Conservation (phyloP, 2,113 vertebrate species). For the Coregonus clupeaformis region DNA sequence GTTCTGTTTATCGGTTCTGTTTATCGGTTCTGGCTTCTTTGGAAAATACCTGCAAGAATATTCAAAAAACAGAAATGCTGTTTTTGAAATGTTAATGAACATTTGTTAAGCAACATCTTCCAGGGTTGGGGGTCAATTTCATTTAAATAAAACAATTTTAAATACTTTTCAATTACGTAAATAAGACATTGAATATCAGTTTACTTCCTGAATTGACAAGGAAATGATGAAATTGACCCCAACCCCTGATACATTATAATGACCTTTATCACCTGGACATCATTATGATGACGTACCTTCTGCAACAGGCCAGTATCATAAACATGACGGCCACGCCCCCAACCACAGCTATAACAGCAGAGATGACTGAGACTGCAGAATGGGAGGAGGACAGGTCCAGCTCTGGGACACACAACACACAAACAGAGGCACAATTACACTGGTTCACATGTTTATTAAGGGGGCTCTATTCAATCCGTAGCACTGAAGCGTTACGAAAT, state of each 20-base stretch:
- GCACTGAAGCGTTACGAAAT: too few species aligned
- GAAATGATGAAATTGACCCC: too few species aligned
- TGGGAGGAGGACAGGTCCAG: slow-evolving; percentile 46
- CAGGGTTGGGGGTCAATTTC: background rate
- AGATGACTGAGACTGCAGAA: slow-evolving; percentile 51
- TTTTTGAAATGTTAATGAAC: background rate
- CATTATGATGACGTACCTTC: slow-evolving; percentile 45
- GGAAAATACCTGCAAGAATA: slow-evolving; percentile 58
- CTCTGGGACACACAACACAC: slow-evolving; percentile 48
- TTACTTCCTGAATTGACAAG: too few species aligned
- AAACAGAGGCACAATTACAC: background rate
- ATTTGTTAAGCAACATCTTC: background rate
- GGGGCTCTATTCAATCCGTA: background rate
- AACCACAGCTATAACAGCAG: slow-evolving; percentile 60
- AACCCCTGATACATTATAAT: background rate
- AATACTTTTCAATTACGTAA: background rate
- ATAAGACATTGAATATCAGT: background rate
- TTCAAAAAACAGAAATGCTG: background rate
- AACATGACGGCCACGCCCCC: slow-evolving; percentile 51
- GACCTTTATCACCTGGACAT: too few species aligned
- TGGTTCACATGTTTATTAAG: background rate
- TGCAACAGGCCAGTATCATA: slow-evolving; percentile 61
- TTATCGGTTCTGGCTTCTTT: slow-evolving; percentile 33
- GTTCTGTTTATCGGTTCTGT: slow-evolving; percentile 36
- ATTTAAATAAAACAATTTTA: background rate